These are phyloP conservation scores for Piprites chloris DNA, from an alignment of 2,113 vertebrate genomes.

Conservation along the genomic window DNA sequence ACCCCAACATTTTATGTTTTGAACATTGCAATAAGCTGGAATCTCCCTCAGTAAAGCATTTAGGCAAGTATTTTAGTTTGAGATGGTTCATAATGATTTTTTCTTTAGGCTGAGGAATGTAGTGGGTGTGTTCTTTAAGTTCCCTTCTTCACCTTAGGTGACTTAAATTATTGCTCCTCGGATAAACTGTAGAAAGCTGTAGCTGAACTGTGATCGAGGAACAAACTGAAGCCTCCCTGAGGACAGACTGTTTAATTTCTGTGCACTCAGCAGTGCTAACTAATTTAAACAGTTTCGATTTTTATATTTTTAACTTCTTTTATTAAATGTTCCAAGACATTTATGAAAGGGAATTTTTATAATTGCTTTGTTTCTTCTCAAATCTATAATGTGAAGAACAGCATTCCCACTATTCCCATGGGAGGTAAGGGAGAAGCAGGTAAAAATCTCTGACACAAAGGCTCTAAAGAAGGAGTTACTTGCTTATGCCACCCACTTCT, in stretches of 20 bases:
- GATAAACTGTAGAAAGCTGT: not conserved
- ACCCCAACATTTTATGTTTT: not conserved
- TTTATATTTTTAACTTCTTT: conserved; percentile 7
- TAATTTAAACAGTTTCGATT: not conserved
- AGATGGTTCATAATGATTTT: not conserved
- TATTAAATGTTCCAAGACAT: not conserved
- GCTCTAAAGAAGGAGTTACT: not conserved
- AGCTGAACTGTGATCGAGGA: not conserved
- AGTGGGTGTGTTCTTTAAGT: not conserved
- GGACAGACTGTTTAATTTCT: not conserved
- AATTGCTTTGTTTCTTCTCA: not conserved
- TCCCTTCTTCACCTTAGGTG: not conserved
- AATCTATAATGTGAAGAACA: not conserved
- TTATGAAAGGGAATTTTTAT: not conserved
- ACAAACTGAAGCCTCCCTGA: not conserved
- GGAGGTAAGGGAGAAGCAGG: not conserved
- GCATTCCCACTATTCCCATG: not conserved
- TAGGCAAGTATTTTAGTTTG: not conserved
- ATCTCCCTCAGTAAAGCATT: not conserved
- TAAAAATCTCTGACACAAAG: not conserved
- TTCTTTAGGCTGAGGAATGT: not conserved
- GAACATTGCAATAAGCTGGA: not conserved
- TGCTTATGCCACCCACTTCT: not conserved
- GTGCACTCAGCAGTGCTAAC: not conserved
- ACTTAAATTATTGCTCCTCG: not conserved